Conservation (phyloP, 1,140 invertebrate species). For the Papilio xuthus region DNA sequence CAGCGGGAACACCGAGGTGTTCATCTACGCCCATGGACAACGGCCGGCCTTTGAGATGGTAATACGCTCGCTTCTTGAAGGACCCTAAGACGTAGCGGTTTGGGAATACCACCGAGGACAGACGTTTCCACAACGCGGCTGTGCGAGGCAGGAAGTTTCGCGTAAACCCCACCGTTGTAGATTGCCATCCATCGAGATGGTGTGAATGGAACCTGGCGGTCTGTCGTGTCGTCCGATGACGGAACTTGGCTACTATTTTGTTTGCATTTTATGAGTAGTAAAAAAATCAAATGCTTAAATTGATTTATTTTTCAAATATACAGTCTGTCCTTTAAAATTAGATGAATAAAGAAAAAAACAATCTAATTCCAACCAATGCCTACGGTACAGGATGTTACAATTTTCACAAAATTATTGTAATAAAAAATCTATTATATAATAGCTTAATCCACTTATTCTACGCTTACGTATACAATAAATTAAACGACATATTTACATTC, state of each 20-base stretch:
- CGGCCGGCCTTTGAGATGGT: no score
- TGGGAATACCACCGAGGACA: no score
- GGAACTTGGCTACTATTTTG: neutral
- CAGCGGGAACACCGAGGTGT: no score
- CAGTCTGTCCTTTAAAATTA: slow-evolving; percentile 36
- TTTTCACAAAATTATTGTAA: slow-evolving; percentile 46
- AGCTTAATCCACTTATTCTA: slow-evolving; percentile 30
- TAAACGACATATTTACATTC: slow-evolving; percentile 66
- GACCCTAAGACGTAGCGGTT: no score
- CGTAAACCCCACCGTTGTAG: no score
- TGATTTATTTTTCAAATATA: slow-evolving; percentile 39
- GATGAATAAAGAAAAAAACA: slow-evolving; percentile 33
- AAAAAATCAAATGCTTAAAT: slow-evolving; percentile 24
- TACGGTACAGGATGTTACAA: slow-evolving; percentile 31
- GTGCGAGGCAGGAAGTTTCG: no score
- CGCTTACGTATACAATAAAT: slow-evolving; percentile 69
- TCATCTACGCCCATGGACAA: no score
- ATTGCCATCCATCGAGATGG: no score
- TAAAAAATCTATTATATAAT: slow-evolving; percentile 57
- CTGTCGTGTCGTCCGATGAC: no score
- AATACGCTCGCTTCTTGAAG: no score
- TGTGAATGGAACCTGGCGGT: no score
- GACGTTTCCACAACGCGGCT: no score
- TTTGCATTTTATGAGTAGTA: neutral
- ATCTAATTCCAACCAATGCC: slow-evolving; percentile 31